Percentiles rank a stretch among this genome's conserved stretches.
Conservation (phyloP, 2,888 invertebrate species). For the Folsomia candida region DNA sequence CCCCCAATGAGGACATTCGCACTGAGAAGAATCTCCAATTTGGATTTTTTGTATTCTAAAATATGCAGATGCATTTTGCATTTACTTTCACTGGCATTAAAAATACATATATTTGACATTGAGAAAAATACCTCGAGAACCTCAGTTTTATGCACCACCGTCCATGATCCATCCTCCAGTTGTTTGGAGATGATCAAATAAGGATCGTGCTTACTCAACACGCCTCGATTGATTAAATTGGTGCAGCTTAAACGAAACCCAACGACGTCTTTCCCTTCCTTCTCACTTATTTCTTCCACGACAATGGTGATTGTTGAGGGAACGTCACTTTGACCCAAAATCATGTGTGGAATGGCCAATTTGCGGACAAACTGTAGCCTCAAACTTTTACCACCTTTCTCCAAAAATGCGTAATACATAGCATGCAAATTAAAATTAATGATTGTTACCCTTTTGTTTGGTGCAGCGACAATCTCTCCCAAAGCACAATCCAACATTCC, state of each 20-base stretch:
- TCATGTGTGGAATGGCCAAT: constrained; percentile 36
- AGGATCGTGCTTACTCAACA: constrained; percentile 59
- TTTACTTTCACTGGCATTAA: too few species aligned
- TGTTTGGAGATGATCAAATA: constrained; percentile 56
- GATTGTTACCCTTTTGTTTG: constrained; percentile 40
- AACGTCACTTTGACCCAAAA: constrained; percentile 24
- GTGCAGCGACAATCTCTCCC: constrained; percentile 57
- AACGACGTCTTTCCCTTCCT: constrained; percentile 53
- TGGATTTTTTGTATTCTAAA: constrained; percentile 58
- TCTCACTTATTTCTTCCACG: constrained; percentile 54
- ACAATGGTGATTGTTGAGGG: constrained; percentile 52
- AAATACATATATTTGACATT: too few species aligned
- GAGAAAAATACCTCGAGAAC: constrained; percentile 53
- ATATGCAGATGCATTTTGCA: too few species aligned
- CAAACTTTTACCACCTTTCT: neutral
- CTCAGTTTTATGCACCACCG: constrained; percentile 58
- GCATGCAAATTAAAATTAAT: neutral
- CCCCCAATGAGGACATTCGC: constrained; percentile 54
- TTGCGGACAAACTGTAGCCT: constrained; percentile 44
- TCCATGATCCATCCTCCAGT: constrained; percentile 56
- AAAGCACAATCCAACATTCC: constrained; percentile 57
- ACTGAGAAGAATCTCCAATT: constrained; percentile 52
- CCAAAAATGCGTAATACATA: neutral
- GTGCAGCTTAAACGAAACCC: constrained; percentile 53
- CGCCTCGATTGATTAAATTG: constrained; percentile 57